Base-by-base conservation (phyloP, 2,797 vertebrate genomes). In the Anguilla megastoma region DNA sequence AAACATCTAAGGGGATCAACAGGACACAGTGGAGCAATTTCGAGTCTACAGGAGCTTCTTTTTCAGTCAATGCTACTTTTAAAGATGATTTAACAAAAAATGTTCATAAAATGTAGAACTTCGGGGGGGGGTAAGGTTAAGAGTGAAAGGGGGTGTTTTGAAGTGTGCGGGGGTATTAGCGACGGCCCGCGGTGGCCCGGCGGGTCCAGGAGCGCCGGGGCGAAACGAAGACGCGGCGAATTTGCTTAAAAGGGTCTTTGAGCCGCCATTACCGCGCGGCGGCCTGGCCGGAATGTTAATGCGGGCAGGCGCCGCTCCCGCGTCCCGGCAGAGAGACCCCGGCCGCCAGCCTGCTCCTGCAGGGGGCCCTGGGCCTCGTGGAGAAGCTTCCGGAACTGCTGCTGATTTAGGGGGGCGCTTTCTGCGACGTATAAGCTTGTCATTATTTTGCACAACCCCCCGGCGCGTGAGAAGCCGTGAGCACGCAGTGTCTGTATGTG, bases 191-290 rank as follows among this genome's bases (percentile, higher is more conserved):
- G 45, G 86, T 88, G 74, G 60, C 86, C 80, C 50, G 10, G 89
- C 87, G 88, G 87, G 88, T 92, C 90, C 91, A 86, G 92, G 93
- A 89, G 88, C 76, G 90, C 79, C 83, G 90, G 92, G 93, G 88
- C 60, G 85, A 94, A 93, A 94, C 92, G 89, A 93, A 93, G 89
- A 93, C 89, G 91, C 92, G 91, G 90, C 89, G 88, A 4, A 86
- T 95, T 93, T 89, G 84, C 89, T 92, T 95, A 95, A 96, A 97
- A 96, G 92, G 92, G 91, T 92, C 89, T 95, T 96, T 95, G 95
- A 95, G 94, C 94, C 89, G 85, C 86, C 91, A 92, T 95, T 93
- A 92, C 90, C 74, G 90, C 90, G 87, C 90, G 84, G 83, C 87
- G 71, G 50, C 82, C 91, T n/a, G 66, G 91, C 90, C 93, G 24